Evolutionary conservation across 2,113 vertebrate genomes (phyloP), one percentile per base, ranked within the genome.

Genomic region (Otocyon megalotis): DNA sequence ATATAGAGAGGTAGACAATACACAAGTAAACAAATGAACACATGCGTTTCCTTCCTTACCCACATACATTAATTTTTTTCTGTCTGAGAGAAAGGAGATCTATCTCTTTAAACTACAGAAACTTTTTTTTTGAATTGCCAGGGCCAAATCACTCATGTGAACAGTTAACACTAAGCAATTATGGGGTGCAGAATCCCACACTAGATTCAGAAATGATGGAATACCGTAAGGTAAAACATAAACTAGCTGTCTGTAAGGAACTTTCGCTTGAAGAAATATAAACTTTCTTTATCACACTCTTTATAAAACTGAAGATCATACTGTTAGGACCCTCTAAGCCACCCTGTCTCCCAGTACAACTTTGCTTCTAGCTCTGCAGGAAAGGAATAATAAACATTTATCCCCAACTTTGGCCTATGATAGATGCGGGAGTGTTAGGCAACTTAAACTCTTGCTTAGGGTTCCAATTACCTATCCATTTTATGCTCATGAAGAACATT

Each of bases 231-330:
- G 35, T 84, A 58, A 76, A 93, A 92, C 82, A 77, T 72, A 93
- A 83, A 63, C n/a, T 76, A 90, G 50, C 67, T 94, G 2, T 35
- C 28, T 84, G 53, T 3, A 56, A 54, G 43, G 54, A 84, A 84
- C 69, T 90, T 95, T 90, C 53, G 37, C 90, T 95, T 50, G 71
- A 88, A 94, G 71, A 63, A 88, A 72, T 86, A 74, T 10, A 86
- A 72, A 72, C n/a, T 43, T 43, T 7, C 5, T 43, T 43, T 43
- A 43, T 43, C 2, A n/a, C 9, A n/a, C 2, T 53, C 37, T 93
- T 72, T n/a, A 69, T 26, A 90, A 94, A 91, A 80, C 32, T 19
- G 28, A 90, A 95, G 43, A 30, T 48, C 72, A 28, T n/a, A n/a
- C 43, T 62, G 15, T 63, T 58, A 30, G 22, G 48, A 69, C 16